Conservation (phyloP, 1,140 invertebrate genomes). For the Drosophila kikkawai region DNA sequence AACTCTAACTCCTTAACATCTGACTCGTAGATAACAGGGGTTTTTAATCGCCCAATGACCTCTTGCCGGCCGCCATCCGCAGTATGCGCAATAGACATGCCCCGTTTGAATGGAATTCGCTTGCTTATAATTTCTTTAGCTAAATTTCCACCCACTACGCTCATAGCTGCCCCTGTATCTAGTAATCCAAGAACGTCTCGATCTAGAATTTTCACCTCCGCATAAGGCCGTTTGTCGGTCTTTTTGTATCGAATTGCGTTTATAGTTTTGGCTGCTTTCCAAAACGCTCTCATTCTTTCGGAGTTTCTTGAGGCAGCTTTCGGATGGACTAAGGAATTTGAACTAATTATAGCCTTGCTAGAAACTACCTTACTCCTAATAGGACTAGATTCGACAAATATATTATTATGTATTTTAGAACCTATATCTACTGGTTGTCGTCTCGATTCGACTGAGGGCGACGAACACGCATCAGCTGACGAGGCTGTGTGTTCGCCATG, state of each 20-base stretch:
- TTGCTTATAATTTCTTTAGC: not conserved
- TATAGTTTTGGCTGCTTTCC: not conserved
- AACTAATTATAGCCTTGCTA: too few relatives aligned
- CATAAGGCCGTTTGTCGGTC: not conserved
- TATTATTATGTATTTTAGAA: not conserved
- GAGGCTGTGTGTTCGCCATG: not conserved
- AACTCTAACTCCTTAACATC: not conserved
- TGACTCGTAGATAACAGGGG: not conserved
- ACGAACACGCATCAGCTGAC: not conserved
- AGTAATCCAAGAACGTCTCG: not conserved
- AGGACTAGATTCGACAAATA: not conserved
- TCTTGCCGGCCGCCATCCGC: not conserved
- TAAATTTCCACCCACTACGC: not conserved
- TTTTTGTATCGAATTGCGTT: not conserved
- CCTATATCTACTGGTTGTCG: not conserved
- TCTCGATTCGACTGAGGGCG: not conserved
- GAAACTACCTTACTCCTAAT: not conserved
- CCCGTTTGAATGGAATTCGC: not conserved
- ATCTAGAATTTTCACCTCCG: not conserved
- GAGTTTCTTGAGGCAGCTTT: not conserved
- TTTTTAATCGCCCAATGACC: not conserved
- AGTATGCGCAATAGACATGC: not conserved
- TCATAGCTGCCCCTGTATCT: not conserved
- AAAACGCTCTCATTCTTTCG: not conserved
- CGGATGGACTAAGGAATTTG: too few relatives aligned